These are phyloP conservation scores for Dendrolimus pini DNA, from an alignment of 2,888 invertebrate species.

Conservation along the genomic window DNA sequence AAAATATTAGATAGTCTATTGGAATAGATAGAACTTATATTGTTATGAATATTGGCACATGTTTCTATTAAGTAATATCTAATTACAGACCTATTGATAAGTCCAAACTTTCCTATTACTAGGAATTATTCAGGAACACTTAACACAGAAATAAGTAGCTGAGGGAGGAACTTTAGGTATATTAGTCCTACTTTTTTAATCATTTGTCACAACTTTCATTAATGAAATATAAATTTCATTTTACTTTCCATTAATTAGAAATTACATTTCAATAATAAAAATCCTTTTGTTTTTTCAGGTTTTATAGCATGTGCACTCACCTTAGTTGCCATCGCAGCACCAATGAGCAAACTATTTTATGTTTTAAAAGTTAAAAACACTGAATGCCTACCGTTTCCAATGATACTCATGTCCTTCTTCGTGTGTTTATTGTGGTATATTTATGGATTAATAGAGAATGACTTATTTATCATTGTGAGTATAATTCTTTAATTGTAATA, in stretches of 20 bases:
- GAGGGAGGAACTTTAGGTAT: not conserved
- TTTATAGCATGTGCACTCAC: constrained; percentile 84
- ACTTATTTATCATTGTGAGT: constrained; percentile 86
- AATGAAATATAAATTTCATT: not conserved
- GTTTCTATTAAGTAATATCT: too few species aligned
- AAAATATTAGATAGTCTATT: too few species aligned
- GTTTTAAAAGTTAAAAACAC: constrained; percentile 88
- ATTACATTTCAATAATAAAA: too few species aligned
- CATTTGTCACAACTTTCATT: not conserved
- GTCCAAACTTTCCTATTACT: too few species aligned
- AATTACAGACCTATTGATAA: too few species aligned
- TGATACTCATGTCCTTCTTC: constrained; percentile 89
- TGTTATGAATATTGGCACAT: too few species aligned
- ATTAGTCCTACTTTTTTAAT: not conserved
- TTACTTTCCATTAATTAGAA: not conserved
- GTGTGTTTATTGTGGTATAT: constrained; percentile 90
- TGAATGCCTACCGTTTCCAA: constrained; percentile 90
- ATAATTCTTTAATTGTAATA: not conserved
- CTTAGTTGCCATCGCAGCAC: constrained; percentile 88
- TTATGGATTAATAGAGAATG: constrained; percentile 87
- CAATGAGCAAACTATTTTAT: constrained; percentile 86
- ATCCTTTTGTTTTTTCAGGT: constrained; percentile 50
- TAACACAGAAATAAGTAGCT: not conserved
- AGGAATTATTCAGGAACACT: too few species aligned
- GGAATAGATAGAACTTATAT: too few species aligned